These are phyloP conservation scores for Notocelia uddmanniana DNA, from an alignment of 2,888 invertebrate species.

Conservation along the genomic window DNA sequence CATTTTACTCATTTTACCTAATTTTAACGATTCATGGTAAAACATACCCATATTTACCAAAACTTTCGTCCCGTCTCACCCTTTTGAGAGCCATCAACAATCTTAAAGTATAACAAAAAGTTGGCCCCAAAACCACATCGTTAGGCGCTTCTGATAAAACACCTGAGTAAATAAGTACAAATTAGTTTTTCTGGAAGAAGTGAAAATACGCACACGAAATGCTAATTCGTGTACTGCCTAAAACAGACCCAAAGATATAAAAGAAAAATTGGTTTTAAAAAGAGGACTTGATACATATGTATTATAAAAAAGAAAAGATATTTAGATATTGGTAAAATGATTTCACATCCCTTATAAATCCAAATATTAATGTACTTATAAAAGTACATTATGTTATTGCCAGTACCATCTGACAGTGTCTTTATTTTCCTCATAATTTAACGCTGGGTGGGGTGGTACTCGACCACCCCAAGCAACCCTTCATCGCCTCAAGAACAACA, in stretches of 20 bases:
- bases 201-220: background rate
- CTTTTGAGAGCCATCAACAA: slow-evolving; percentile 55
- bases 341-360: background rate
- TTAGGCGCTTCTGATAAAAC: slow-evolving; percentile 56
- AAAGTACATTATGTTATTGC: slow-evolving; percentile 28
- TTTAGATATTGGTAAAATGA: too few species aligned
- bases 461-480: slow-evolving; percentile 68
- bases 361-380: background rate
- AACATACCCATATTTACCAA: slow-evolving; percentile 21
- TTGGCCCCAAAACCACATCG: slow-evolving; percentile 63
- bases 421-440: slow-evolving; percentile 69
- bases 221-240: slow-evolving; percentile 7
- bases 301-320: too few species aligned
- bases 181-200: slow-evolving; percentile 10
- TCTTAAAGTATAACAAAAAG: slow-evolving; percentile 60
- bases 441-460: slow-evolving; percentile 62
- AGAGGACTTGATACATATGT: too few species aligned
- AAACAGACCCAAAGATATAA: too few species aligned
- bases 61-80: slow-evolving; percentile 46
- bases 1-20: background rate
- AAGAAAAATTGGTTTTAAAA: background rate
- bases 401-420: slow-evolving; percentile 49
- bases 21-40: slow-evolving; percentile 7
- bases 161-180: slow-evolving; percentile 40
- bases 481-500: slow-evolving; percentile 74